Conservation (phyloP, 2,888 invertebrate genomes). For the Lampropteryx suffumata region DNA sequence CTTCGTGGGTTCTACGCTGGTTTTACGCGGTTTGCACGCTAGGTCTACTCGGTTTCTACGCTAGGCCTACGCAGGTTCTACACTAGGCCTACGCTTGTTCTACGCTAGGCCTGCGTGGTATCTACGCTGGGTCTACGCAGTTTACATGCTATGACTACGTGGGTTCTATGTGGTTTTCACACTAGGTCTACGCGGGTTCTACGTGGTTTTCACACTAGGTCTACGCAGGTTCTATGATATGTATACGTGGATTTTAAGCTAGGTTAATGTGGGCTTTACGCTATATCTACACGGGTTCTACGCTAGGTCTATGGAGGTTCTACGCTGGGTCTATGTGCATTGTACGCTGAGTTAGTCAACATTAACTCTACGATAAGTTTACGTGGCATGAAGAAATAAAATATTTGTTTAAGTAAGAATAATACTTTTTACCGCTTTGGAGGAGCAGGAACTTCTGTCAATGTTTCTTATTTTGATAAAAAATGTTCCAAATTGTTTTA, state of each 20-base stretch:
- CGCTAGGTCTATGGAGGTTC: background rate
- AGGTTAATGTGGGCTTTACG: background rate
- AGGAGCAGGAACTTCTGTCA: too few species aligned
- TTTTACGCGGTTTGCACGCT: too few species aligned
- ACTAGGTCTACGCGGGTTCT: too few species aligned
- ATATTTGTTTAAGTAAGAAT: too few species aligned
- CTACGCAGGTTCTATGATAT: background rate
- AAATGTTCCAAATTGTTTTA: background rate
- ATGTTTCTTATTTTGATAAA: too few species aligned
- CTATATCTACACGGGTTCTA: background rate
- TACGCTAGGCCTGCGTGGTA: background rate
- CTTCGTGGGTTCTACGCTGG: too few species aligned
- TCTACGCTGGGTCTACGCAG: background rate
- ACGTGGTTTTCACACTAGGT: background rate
- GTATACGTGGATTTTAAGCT: background rate
- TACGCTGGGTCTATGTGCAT: background rate
- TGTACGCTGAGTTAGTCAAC: background rate
- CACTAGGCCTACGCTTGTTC: background rate
- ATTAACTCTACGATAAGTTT: too few species aligned
- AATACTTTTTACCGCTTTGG: too few species aligned
- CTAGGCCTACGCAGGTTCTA: background rate
- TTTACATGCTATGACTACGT: background rate
- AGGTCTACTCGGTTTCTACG: too few species aligned
- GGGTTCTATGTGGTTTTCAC: too few species aligned
- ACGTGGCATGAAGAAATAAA: too few species aligned